Evolutionary conservation across 2,113 vertebrate genomes (phyloP).

Genomic region (Tamias sibiricus): DNA sequence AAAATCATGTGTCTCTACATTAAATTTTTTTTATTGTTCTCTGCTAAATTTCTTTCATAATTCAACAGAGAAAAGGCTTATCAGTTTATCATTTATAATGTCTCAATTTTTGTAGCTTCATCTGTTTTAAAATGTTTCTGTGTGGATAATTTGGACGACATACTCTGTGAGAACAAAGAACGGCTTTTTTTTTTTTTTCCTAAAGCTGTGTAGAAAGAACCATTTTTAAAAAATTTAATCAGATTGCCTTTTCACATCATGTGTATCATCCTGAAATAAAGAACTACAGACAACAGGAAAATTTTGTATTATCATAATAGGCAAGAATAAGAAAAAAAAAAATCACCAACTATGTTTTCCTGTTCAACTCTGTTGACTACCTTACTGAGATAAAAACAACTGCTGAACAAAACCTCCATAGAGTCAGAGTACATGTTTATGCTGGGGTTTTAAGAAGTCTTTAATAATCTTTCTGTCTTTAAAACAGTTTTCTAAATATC

Average conservation of each 20-base stretch:
- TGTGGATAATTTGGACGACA: slow-evolving; percentile 40
- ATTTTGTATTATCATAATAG: background rate
- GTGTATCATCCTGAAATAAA: slow-evolving; percentile 37
- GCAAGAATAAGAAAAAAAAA: background rate
- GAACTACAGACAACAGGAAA: background rate
- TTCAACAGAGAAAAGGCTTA: slow-evolving; percentile 55
- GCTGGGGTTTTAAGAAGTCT: background rate
- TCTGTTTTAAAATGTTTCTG: slow-evolving; percentile 61
- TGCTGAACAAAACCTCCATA: background rate
- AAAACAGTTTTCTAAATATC: background rate
- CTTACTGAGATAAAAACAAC: background rate
- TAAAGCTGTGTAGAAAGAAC: slow-evolving; percentile 16
- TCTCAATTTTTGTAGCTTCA: slow-evolving; percentile 57
- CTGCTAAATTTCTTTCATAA: slow-evolving; percentile 57
- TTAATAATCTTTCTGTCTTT: background rate
- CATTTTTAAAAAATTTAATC: slow-evolving; percentile 48
- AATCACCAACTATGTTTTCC: background rate
- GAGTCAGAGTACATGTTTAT: background rate
- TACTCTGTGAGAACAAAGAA: background rate
- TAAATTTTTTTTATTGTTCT: slow-evolving; percentile 46
- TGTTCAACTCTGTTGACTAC: background rate
- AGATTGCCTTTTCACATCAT: background rate
- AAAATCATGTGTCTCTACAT: slow-evolving; percentile 41
- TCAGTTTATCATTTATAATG: slow-evolving; percentile 64
- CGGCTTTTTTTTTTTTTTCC: background rate